A percentile compares a stretch with the other conserved stretches of the same genome.
These are phyloP conservation scores for Pteronotus mesoamericanus DNA, from an alignment of 2,797 vertebrate genomes.

Conservation along the genomic window DNA sequence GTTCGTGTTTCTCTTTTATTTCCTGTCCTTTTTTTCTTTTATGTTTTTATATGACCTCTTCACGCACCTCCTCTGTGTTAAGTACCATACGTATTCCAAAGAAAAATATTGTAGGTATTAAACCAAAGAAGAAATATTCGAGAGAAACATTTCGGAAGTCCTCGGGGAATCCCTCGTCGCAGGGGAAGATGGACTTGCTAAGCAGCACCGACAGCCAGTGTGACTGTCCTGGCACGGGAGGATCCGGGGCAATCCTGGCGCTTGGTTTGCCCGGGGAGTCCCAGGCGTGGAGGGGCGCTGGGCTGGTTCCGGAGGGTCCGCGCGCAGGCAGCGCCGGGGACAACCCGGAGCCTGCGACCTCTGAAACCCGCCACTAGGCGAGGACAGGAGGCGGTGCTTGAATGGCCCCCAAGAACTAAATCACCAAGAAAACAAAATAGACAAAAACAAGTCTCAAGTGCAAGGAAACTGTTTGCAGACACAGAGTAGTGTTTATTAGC, in stretches of 20 bases:
- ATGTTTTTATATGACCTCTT: not conserved
- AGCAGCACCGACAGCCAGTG: not conserved
- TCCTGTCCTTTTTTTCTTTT: not conserved
- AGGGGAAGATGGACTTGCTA: not conserved
- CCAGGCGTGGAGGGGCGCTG: not conserved
- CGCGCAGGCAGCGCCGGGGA: not conserved
- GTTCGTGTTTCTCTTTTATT: not conserved
- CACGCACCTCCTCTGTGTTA: not conserved
- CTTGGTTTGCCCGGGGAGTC: not conserved
- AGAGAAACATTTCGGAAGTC: not conserved
- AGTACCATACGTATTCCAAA: not conserved
- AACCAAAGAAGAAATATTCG: conserved; percentile 21
- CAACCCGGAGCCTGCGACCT: not conserved
- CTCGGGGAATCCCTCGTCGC: not conserved
- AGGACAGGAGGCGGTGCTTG: not conserved
- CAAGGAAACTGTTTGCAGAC: not conserved
- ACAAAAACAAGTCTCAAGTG: not conserved
- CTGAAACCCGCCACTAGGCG: not conserved
- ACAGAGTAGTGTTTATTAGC: not conserved
- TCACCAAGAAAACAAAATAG: not conserved
- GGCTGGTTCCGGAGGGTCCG: not conserved
- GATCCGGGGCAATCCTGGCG: not conserved
- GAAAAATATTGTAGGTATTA: not conserved
- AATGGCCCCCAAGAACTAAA: not conserved
- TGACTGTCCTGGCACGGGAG: not conserved